These are phyloP conservation scores for Acleris sparsana DNA, from an alignment of 2,888 invertebrate species.

Conservation along the genomic window DNA sequence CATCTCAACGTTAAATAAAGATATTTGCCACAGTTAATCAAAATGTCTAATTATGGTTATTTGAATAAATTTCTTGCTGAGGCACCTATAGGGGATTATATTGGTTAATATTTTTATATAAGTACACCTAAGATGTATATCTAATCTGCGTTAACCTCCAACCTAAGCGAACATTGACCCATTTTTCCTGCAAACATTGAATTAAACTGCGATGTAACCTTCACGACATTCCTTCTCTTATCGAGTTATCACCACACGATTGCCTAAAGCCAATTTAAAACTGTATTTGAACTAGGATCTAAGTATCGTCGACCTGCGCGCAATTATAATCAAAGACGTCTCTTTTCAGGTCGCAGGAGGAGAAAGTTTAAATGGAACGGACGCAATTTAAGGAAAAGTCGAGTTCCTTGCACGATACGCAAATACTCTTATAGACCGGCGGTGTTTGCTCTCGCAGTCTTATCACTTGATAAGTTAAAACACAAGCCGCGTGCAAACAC, in stretches of 20 bases:
- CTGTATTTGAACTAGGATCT: conserved; percentile 45
- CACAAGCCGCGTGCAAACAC: conserved; percentile 78
- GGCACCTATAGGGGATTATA: no score
- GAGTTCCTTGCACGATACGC: conserved; percentile 74
- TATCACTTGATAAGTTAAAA: conserved; percentile 82
- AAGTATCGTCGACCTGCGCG: conserved; percentile 53
- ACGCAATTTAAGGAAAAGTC: conserved; percentile 65
- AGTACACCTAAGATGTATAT: no score
- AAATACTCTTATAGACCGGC: conserved; percentile 76
- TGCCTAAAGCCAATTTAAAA: conserved; percentile 42
- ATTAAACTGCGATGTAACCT: conserved; percentile 14
- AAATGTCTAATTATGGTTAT: no score
- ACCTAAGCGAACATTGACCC: conserved; percentile 8
- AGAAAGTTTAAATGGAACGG: conserved; percentile 55
- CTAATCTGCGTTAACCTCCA: neutral
- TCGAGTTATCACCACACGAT: conserved; percentile 7
- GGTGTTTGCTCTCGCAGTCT: conserved; percentile 76
- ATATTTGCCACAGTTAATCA: no score
- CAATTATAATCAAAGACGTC: conserved; percentile 52
- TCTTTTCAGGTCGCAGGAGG: conserved; percentile 67
- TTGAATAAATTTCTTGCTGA: no score
- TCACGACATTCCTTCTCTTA: conserved; percentile 21
- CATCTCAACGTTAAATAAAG: no score
- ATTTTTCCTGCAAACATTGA: conserved; percentile 28
- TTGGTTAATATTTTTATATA: no score